Conservation (phyloP, 1,140 invertebrate genomes). For the Macrocentrus cingulum region DNA sequence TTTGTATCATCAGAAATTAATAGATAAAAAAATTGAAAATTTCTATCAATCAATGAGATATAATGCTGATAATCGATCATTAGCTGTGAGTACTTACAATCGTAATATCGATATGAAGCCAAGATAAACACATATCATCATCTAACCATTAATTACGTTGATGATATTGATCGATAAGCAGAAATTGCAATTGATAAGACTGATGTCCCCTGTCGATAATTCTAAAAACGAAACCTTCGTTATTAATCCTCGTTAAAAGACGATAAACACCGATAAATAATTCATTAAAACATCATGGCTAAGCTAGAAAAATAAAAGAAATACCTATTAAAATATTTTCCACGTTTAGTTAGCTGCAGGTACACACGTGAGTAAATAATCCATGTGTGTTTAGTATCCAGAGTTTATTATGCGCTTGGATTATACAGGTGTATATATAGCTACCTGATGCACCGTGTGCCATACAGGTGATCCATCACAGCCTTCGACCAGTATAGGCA, state of each 20-base stretch:
- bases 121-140: conserved; percentile 11
- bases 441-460: not conserved
- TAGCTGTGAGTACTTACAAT: conserved; percentile 17
- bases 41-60: not conserved
- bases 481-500: not conserved
- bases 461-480: conserved; percentile 21
- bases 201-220: not conserved
- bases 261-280: not conserved
- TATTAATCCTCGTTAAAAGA: not conserved
- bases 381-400: conserved; percentile 13
- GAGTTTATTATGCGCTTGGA: conserved; percentile 12
- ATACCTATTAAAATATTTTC: too few relatives aligned
- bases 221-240: not conserved
- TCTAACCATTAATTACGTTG: conserved; percentile 15
- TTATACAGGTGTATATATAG: conserved; percentile 16
- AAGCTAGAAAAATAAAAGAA: too few relatives aligned
- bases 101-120: conserved; percentile 14
- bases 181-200: not conserved
- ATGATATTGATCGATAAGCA: conserved; percentile 15
- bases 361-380: conserved; percentile 13
- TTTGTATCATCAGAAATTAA: too few relatives aligned
- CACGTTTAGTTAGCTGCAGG: too few relatives aligned
- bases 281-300: too few relatives aligned
- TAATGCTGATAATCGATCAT: conserved; percentile 24
- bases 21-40: too few relatives aligned